Conservation (phyloP, 2,888 invertebrate species). For the Gibbula magus region DNA sequence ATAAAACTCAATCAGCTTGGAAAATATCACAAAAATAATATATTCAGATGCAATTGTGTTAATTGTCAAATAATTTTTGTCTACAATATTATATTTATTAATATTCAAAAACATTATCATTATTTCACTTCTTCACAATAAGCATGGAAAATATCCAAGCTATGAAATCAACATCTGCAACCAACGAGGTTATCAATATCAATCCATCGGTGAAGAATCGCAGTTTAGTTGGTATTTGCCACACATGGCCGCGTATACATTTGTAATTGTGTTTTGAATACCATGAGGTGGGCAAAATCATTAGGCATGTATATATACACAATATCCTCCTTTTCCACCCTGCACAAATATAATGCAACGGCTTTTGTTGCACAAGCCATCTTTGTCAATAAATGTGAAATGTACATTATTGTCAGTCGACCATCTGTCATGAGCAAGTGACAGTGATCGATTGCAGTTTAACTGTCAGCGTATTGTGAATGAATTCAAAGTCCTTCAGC, state of each 20-base stretch:
- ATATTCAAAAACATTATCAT: too few species aligned
- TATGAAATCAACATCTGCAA: background rate
- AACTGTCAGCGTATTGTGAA: slow-evolving; percentile 6
- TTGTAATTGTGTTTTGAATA: background rate
- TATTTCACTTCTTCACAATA: too few species aligned
- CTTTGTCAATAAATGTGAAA: slow-evolving; percentile 21
- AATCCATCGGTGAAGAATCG: background rate
- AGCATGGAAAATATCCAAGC: background rate
- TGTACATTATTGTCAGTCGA: slow-evolving; percentile 11
- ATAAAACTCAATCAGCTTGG: too few species aligned
- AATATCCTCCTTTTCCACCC: background rate
- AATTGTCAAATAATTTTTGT: too few species aligned
- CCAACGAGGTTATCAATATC: background rate
- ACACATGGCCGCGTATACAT: background rate
- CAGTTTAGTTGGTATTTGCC: background rate
- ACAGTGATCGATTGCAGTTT: slow-evolving; percentile 21
- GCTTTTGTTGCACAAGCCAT: background rate
- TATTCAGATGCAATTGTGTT: too few species aligned
- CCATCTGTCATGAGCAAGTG: slow-evolving; percentile 1
- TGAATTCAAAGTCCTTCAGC: slow-evolving; percentile 16
- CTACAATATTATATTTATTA: too few species aligned
- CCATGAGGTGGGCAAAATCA: background rate
- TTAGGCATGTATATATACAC: slow-evolving; percentile 15
- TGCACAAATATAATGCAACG: slow-evolving; percentile 4
- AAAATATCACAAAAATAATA: too few species aligned